These are phyloP conservation scores for Chromis chromis DNA, from an alignment of 2,797 vertebrate species.

Conservation along the genomic window DNA sequence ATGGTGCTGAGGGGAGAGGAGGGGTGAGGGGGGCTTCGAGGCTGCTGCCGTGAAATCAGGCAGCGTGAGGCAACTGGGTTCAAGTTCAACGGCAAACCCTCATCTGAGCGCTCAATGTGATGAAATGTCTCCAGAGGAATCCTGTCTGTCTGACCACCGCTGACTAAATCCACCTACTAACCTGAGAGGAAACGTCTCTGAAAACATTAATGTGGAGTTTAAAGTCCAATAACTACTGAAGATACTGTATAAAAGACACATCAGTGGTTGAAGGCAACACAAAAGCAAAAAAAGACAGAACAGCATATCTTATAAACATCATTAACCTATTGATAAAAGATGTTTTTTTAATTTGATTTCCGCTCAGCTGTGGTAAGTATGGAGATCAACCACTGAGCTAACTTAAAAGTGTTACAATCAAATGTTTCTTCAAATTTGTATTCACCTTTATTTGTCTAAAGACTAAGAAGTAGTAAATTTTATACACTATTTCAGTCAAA, in stretches of 20 bases:
- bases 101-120: slow-evolving; percentile 53
- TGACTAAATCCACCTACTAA: background rate
- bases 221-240: background rate
- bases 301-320: background rate
- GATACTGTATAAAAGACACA: background rate
- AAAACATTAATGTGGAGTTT: background rate
- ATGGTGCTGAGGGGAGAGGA: slow-evolving; percentile 39
- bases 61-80: slow-evolving; percentile 72
- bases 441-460: background rate
- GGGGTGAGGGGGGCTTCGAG: slow-evolving; percentile 33
- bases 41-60: slow-evolving; percentile 71
- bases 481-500: too few species aligned
- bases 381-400: background rate
- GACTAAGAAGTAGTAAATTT: too few species aligned
- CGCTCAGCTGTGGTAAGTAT: background rate
- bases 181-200: background rate
- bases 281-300: background rate
- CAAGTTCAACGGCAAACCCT: slow-evolving; percentile 80
- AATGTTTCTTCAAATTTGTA: background rate
- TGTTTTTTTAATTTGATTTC: background rate
- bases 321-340: background rate
- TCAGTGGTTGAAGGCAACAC: background rate
- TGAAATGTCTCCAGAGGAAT: slow-evolving; percentile 44
- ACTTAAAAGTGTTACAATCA: background rate
- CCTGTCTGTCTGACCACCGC: slow-evolving; percentile 16